phyloP scores from a whole-genome alignment of 2,888 invertebrate species.

The Lymantria monacha region DNA sequence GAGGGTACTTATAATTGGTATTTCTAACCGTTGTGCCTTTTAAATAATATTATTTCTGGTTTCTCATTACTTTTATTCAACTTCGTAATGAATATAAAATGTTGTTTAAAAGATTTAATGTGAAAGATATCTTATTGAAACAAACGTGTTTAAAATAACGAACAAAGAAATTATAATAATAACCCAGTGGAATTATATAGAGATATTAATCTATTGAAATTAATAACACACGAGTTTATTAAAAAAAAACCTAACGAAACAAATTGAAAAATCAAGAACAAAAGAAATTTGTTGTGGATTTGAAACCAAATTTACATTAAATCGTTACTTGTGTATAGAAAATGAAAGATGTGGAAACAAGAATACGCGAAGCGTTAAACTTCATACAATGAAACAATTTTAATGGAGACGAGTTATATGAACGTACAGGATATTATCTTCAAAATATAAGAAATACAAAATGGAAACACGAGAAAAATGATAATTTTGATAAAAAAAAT shows the following conservation, averaged over 20 bases:
- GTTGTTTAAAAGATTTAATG: background rate
- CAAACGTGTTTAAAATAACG: constrained; percentile 11
- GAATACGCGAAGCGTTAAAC: constrained; percentile 27
- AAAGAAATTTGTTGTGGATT: constrained; percentile 27
- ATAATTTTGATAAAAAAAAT: background rate
- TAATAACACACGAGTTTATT: constrained; percentile 7
- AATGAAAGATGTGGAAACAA: constrained; percentile 26
- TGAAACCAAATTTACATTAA: constrained; percentile 31
- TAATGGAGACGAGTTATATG: constrained; percentile 5
- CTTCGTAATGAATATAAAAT: background rate
- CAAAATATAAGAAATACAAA: background rate
- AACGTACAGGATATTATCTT: background rate
- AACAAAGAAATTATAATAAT: constrained; percentile 32
- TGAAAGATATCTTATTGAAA: constrained; percentile 19
- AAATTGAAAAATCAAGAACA: constrained; percentile 20
- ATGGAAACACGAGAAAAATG: background rate
- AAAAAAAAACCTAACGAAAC: constrained; percentile 10
- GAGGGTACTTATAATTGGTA: too few relatives aligned
- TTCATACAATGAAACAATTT: constrained; percentile 18
- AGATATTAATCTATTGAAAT: constrained; percentile 17
- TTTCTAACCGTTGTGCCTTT: too few relatives aligned
- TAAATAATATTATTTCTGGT: background rate
- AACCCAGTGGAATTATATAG: constrained; percentile 8
- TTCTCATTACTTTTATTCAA: background rate
- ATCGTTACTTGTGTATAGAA: constrained; percentile 21